Conservation (phyloP, 2,113 vertebrate genomes). For the Halichoeres trimaculatus region DNA sequence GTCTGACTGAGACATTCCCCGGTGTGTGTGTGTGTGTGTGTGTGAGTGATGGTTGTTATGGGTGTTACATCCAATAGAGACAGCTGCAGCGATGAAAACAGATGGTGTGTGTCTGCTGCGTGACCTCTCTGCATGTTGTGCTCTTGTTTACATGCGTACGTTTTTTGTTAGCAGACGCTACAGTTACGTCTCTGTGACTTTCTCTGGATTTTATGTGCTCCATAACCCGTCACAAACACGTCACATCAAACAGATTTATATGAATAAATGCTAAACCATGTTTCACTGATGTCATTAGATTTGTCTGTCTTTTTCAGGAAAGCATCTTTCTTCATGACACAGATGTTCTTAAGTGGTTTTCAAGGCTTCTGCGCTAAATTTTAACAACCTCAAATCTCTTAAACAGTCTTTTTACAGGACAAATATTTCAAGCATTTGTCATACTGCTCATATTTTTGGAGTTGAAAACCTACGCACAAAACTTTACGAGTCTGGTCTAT, state of each 20-base stretch:
- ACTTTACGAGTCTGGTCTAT: too few species aligned
- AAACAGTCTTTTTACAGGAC: too few species aligned
- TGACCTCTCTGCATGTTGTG: conserved; percentile 9
- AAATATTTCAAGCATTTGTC: too few species aligned
- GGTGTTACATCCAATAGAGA: conserved; percentile 22
- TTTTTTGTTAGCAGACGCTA: conserved; percentile 22
- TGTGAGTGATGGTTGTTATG: conserved; percentile 16
- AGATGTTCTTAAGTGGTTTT: too few species aligned
- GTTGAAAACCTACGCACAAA: too few species aligned
- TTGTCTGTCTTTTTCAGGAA: not conserved
- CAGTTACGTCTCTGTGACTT: conserved; percentile 5
- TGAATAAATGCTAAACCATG: conserved; percentile 37
- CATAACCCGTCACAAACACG: not conserved
- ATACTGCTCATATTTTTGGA: too few species aligned
- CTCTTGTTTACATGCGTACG: not conserved
- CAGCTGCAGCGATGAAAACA: conserved; percentile 75
- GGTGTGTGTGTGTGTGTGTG: conserved; percentile 16
- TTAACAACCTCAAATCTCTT: too few species aligned
- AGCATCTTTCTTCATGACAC: too few species aligned
- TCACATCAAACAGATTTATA: conserved; percentile 21
- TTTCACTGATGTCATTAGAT: conserved; percentile 14
- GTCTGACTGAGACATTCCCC: conserved; percentile 22
- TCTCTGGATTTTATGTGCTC: not conserved
- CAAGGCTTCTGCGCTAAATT: too few species aligned
- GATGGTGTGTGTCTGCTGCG: conserved; percentile 28